Evolutionary conservation across 37 sponge, comb jelly and placozoan species (phyloP), one percentile per base, ranked within the genome.

Genomic region (Lycopodina hypogea): DNA sequence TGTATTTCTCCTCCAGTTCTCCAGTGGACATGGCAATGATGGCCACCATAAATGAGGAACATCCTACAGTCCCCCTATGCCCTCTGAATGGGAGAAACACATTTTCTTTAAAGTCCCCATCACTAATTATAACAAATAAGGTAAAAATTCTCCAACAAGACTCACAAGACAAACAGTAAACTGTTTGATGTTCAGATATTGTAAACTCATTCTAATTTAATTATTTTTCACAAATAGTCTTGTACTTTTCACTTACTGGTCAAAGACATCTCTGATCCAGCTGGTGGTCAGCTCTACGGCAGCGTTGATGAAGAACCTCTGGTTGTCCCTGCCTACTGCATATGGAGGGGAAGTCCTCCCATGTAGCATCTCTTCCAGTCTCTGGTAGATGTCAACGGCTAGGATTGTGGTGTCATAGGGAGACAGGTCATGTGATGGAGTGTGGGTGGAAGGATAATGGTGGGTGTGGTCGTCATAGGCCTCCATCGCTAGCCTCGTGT

Each of bases 1-100:
- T 84, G 42, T 84, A 59, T 51, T 90, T 90, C 24, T 84, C 90
- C 9, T 90, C 85, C 37, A 90, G 81, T 52, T 80, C 81, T 8
- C 73, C 77, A 0, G 69, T n/a, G 19, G 81, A 81, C 56, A 90
- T 26, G 12, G 71, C 62, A 11, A 90, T 57, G 35, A 81, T 40
- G 11, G 74, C 81, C 28, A 77, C 24, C 41, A 76, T 50, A 59
- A 66, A 77, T 11, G 82, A 42, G 11, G 57, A 45, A 52, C 77
- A 65, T 21, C 21, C 71, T 19, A 87, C 74, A 23, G 23, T 42
- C 0, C 88, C 88, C 15, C 33, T 38, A 48, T 82, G 83, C 0
- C 57, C 51, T 8, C 88, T 87, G 53, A 55, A 61, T 41, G 39
- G 56, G 39, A 75, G n/a, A n/a, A n/a, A n/a, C n/a, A 72, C 22